These are phyloP conservation scores for Dipodomys merriami DNA, from an alignment of 2,113 vertebrate species.

Conservation along the genomic window DNA sequence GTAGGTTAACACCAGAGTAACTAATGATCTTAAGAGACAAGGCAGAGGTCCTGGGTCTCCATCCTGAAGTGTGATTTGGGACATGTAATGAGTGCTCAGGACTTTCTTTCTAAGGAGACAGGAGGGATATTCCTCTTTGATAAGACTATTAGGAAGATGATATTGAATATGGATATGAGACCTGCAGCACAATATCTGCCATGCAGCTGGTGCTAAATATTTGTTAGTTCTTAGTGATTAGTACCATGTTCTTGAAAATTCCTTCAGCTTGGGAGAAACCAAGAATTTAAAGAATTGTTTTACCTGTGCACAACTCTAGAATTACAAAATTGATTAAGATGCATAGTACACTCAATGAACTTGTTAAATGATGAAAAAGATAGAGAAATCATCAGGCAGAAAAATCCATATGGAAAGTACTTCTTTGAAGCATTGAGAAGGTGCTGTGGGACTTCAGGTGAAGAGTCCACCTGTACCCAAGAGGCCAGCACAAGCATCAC, in stretches of 20 bases:
- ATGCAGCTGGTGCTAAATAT: not conserved
- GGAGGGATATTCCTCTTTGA: not conserved
- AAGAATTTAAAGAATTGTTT: constrained; percentile 3
- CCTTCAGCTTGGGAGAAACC: not conserved
- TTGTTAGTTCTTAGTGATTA: not conserved
- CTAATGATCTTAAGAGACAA: no score
- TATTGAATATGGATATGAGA: not conserved
- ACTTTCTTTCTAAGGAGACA: not conserved
- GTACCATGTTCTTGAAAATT: not conserved
- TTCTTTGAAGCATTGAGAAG: not conserved
- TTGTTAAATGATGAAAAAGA: not conserved
- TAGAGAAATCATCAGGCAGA: not conserved
- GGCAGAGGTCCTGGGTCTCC: not conserved
- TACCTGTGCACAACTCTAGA: not conserved
- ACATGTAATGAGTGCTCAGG: not conserved
- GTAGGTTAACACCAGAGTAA: not conserved
- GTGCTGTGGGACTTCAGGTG: not conserved
- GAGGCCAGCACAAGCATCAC: not conserved
- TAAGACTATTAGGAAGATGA: not conserved
- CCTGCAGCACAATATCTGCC: not conserved
- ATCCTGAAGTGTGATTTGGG: not conserved
- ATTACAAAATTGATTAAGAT: not conserved
- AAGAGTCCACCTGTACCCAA: not conserved
- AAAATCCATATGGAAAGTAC: not conserved
- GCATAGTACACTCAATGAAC: not conserved